phyloP scores from a whole-genome alignment of 2,888 invertebrate genomes.

The Branchinecta sandiegonensis region DNA sequence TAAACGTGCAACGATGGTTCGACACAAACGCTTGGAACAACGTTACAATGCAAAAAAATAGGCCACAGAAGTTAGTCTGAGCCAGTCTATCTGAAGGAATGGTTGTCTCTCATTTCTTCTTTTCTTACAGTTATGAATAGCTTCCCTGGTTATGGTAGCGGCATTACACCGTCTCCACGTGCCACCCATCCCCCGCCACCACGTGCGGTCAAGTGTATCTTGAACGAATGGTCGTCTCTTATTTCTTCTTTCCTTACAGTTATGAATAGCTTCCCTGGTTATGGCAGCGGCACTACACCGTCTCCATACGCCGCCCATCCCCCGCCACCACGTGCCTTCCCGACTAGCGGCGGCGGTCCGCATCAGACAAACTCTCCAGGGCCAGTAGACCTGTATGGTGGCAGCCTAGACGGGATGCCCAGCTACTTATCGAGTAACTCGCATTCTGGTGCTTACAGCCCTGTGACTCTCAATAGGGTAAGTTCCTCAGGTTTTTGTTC shows the following conservation, averaged over 20 bases:
- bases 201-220: neutral
- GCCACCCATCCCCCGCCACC: neutral
- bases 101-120: neutral
- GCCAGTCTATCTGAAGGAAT: neutral
- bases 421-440: neutral
- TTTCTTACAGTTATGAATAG: conserved; percentile 3
- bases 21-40: too few species aligned
- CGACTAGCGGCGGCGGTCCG: conserved; percentile 5
- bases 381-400: neutral
- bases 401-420: conserved; percentile 7
- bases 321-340: conserved; percentile 5
- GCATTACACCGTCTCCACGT: neutral
- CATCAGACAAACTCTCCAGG: conserved; percentile 15
- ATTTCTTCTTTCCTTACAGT: neutral
- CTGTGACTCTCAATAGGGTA: conserved; percentile 3
- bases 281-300: neutral
- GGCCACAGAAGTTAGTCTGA: too few species aligned
- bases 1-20: too few species aligned
- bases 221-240: neutral
- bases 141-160: neutral
- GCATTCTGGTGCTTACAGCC: conserved; percentile 9
- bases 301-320: conserved; percentile 7
- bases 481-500: neutral
- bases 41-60: too few species aligned
- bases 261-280: conserved; percentile 8